Evolutionary conservation across 2,888 invertebrate genomes (phyloP).

Genomic region (Adela reaumurella): DNA sequence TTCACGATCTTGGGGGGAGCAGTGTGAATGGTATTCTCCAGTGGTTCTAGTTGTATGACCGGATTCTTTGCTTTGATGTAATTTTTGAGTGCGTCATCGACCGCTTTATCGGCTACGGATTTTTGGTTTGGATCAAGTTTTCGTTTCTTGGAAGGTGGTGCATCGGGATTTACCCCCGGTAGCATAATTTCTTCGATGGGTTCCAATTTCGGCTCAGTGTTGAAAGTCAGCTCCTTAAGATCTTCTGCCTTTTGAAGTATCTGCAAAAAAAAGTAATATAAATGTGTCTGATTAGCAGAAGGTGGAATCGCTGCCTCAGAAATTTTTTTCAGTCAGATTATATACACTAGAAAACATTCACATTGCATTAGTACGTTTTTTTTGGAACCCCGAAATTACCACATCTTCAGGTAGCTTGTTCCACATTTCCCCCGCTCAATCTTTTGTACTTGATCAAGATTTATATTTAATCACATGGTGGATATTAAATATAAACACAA

Average conservation of each 20-base stretch:
- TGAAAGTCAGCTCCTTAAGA: not conserved
- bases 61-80: not conserved
- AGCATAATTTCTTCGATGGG: not conserved
- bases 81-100: not conserved
- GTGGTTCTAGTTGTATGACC: not conserved
- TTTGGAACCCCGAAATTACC: no score
- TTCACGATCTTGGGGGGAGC: not conserved
- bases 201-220: not conserved
- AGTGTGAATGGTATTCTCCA: not conserved
- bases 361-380: no score
- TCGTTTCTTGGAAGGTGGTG: not conserved
- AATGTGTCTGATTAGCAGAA: no score
- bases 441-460: no score
- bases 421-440: no score
- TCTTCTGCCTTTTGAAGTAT: not conserved
- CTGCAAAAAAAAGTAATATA: no score
- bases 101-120: not conserved
- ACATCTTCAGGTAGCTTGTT: no score
- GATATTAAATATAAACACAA: no score
- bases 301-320: no score
- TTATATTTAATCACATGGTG: no score
- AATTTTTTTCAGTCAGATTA: no score
- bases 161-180: not conserved
- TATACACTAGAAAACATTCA: no score
- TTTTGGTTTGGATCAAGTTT: not conserved